Base-by-base conservation (phyloP, 2,113 vertebrate genomes). In the Chunga burmeisteri region DNA sequence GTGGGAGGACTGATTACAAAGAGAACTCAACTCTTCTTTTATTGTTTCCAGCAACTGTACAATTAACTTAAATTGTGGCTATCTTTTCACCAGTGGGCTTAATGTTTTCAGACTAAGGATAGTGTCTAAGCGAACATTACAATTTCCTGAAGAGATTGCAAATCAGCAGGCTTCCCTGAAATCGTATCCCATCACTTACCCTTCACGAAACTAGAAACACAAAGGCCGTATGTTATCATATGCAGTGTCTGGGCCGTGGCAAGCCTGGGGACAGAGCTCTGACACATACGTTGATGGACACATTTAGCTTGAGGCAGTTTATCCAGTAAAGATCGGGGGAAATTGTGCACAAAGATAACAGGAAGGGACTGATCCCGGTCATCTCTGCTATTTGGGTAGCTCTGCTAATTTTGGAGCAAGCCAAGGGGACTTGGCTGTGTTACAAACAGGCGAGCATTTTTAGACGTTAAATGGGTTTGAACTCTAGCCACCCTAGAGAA, bases 51-150 rank as follows among this genome's bases (percentile, higher is more conserved):
- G 81, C 53, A 93, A 94, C 78, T 44, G 74, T 97, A 78, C 95
- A 96, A 98, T 98, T 98, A 97, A 96, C 95, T 97, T 93, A 90
- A 97, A 96, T 95, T 97, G 95, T 90, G 96, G 95, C 90, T 96
- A 95, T 98, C 95, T 93, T 96, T 97, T 95, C 36, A 4, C 91
- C 97, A 94, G 97, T 86, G 52, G 91, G 75, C 58, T 96, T 97
- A 96, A 94, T 93, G 67, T 97, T 93, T 97, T 98, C 97, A 94
- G 96, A 92, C 96, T 97, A 92, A 95, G 96, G 96, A 95, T 95
- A 98, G 94, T 75, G 92, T 96, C 94, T 93, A 91, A 92, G 70
- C 44, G 81, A 97, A 97, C 92, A 94, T 92, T 96, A 96, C 96
- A 96, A 97, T 98, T 98, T 98, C 96, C 98, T 97, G 95, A 91